These are phyloP conservation scores for Laupala kohalensis DNA, from an alignment of 1,140 invertebrate genomes.

Conservation along the genomic window DNA sequence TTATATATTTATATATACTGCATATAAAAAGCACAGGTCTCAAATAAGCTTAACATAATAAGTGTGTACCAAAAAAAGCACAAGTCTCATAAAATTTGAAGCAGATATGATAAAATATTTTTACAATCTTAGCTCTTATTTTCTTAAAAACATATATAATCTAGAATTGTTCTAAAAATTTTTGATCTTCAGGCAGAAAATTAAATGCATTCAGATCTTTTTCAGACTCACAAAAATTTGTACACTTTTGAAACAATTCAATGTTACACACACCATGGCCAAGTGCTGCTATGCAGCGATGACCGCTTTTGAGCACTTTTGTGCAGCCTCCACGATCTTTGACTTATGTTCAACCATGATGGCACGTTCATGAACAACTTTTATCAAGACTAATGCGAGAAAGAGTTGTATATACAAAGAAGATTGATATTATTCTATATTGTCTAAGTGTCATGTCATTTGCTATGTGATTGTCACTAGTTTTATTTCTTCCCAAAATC, in stretches of 20 bases:
- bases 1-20: conserved; percentile 1
- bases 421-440: not conserved
- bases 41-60: not conserved
- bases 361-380: not conserved
- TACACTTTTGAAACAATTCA: not conserved
- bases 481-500: not conserved
- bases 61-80: not conserved
- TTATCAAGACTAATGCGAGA: not conserved
- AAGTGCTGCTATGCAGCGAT: conserved; percentile 4
- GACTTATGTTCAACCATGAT: conserved; percentile 1
- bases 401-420: not conserved
- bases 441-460: not conserved
- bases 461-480: not conserved
- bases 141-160: not conserved
- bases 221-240: conserved; percentile 1
- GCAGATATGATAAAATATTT: not conserved
- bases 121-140: not conserved
- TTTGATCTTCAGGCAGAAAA: not conserved
- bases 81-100: not conserved
- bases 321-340: not conserved
- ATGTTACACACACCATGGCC: not conserved
- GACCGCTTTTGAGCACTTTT: not conserved
- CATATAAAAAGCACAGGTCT: conserved; percentile 2
- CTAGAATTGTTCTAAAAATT: not conserved
- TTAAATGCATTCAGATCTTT: not conserved